Conservation (phyloP, 2,113 vertebrate species). For the Chiloscyllium plagiosum region DNA sequence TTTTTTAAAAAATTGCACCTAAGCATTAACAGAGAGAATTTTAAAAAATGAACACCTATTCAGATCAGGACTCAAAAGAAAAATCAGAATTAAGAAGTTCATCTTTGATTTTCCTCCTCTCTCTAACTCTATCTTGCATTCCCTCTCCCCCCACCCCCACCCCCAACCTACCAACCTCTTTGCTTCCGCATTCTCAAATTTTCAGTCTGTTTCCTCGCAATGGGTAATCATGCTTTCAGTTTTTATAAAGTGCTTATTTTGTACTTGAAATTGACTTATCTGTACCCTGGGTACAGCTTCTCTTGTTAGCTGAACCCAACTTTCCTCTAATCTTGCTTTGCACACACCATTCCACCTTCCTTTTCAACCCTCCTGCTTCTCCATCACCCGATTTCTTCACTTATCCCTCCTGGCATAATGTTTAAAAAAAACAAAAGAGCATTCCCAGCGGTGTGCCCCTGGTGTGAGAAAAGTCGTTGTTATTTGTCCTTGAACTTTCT, state of each 20-base stretch:
- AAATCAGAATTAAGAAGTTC: neutral
- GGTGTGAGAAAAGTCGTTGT: neutral
- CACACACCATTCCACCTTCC: neutral
- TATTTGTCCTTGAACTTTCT: slow-evolving; percentile 15
- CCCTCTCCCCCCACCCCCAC: too few species aligned
- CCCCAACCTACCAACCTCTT: neutral
- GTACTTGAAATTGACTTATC: neutral
- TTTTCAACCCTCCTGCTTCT: neutral
- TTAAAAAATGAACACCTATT: neutral
- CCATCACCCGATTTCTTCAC: neutral
- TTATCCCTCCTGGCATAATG: neutral
- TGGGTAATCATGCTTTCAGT: neutral
- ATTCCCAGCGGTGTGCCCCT: neutral
- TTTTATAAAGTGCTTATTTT: neutral
- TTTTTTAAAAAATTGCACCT: neutral
- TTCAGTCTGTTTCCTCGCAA: neutral
- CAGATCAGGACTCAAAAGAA: neutral
- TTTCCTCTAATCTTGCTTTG: neutral
- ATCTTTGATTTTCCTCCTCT: neutral
- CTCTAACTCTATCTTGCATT: neutral
- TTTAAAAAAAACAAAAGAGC: neutral
- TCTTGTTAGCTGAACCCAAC: neutral
- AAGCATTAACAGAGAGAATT: neutral
- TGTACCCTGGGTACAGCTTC: neutral
- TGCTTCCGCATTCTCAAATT: neutral